Percentiles rank a stretch among this genome's conserved stretches.
Evolutionary conservation across 2,797 vertebrate genomes (phyloP).

Genomic region (Cossypha heuglini): DNA sequence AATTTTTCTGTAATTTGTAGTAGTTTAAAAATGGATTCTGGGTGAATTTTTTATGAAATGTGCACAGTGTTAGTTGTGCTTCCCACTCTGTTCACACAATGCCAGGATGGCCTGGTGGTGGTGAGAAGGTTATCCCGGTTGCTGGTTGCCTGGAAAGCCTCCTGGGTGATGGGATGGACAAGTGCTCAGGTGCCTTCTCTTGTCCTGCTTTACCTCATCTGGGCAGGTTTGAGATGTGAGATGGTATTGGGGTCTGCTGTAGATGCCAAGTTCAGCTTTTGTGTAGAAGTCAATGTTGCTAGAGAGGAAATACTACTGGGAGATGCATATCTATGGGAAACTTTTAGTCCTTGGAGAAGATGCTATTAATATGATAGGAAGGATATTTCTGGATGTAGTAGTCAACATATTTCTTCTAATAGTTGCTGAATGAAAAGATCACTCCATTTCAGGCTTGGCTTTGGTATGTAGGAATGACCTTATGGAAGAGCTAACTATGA

Average conservation of each 20-base stretch:
- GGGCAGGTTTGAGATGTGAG: background rate
- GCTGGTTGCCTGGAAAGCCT: background rate
- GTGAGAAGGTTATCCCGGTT: background rate
- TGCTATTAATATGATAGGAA: conserved; percentile 33
- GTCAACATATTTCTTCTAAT: conserved; percentile 25
- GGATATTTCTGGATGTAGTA: conserved; percentile 25
- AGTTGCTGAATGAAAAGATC: conserved; percentile 22
- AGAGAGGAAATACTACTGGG: background rate
- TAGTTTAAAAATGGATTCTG: background rate
- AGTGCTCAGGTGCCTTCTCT: background rate
- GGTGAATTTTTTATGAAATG: background rate
- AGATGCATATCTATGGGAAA: conserved; percentile 5
- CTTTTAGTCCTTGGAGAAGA: background rate
- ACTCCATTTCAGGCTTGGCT: background rate
- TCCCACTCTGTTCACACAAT: background rate
- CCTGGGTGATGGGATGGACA: background rate
- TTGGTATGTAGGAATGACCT: background rate
- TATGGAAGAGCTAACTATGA: background rate
- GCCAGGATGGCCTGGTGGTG: accelerated
- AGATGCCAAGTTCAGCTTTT: background rate
- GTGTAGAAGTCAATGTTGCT: background rate
- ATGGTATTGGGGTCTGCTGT: no score
- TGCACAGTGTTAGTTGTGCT: background rate
- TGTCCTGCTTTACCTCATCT: background rate
- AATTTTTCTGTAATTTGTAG: background rate